Conservation (phyloP, 2,113 vertebrate species). For the Scophthalmus maximus region DNA sequence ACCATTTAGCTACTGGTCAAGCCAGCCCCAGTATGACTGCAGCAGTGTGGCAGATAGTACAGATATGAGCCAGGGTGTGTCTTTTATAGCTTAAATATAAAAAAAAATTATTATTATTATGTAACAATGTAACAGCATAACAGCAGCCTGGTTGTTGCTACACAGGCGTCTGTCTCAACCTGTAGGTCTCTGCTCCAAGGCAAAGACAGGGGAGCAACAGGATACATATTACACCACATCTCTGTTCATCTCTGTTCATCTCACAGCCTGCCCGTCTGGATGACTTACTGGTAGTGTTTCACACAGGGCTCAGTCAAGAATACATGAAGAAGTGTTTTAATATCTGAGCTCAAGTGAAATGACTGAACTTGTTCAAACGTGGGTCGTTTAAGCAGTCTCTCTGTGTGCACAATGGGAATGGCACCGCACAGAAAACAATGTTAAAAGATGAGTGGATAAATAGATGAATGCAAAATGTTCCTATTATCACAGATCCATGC, state of each 20-base stretch:
- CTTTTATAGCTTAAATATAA: too few relatives aligned
- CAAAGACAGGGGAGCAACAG: conserved; percentile 29
- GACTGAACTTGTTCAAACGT: conserved; percentile 37
- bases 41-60: too few relatives aligned
- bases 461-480: background rate
- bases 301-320: conserved; percentile 28
- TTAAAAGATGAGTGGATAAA: conserved; percentile 6
- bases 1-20: too few relatives aligned
- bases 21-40: too few relatives aligned
- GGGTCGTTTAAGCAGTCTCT: background rate
- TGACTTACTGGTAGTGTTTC: background rate
- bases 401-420: background rate
- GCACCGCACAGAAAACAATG: background rate
- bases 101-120: conserved; percentile 28
- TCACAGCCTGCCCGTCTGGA: conserved; percentile 1
- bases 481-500: background rate
- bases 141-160: conserved; percentile 38
- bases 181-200: conserved; percentile 24
- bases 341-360: conserved; percentile 14
- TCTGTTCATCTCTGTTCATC: background rate
- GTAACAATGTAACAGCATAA: conserved; percentile 9
- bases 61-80: too few relatives aligned
- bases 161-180: conserved; percentile 57
- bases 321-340: conserved; percentile 5
- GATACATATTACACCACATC: conserved; percentile 40